Percentiles rank a stretch among this genome's conserved stretches.
These are phyloP conservation scores for Scaptomyza tumidula DNA, from an alignment of 2,888 invertebrate genomes.

Conservation along the genomic window DNA sequence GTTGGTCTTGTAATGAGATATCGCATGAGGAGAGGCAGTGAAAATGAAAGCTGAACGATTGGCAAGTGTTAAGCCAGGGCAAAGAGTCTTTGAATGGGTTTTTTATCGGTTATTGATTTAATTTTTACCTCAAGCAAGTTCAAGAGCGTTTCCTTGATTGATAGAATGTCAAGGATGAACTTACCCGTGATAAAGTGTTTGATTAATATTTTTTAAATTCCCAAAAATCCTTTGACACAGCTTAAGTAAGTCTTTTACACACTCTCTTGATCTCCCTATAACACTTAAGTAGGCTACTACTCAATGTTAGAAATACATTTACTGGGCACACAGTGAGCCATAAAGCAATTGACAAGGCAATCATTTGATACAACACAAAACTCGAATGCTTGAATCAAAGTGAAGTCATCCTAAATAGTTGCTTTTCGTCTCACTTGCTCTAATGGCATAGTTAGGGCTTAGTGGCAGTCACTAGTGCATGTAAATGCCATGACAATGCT, in stretches of 20 bases:
- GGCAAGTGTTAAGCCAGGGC: slow-evolving; percentile 16
- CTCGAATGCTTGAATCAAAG: slow-evolving; percentile 63
- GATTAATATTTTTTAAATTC: neutral
- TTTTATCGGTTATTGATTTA: slow-evolving; percentile 19
- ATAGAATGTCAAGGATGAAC: neutral
- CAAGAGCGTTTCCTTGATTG: neutral
- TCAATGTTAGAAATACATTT: slow-evolving; percentile 58
- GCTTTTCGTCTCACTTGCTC: slow-evolving; percentile 35
- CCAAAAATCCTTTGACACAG: neutral
- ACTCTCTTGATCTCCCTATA: slow-evolving; percentile 14
- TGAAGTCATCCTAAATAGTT: slow-evolving; percentile 48
- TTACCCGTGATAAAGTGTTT: neutral
- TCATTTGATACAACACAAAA: slow-evolving; percentile 63
- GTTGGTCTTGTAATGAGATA: slow-evolving; percentile 78
- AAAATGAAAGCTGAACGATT: slow-evolving; percentile 4
- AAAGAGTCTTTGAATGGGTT: slow-evolving; percentile 17
- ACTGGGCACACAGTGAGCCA: slow-evolving; percentile 70
- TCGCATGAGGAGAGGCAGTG: slow-evolving; percentile 29
- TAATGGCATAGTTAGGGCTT: slow-evolving; percentile 57
- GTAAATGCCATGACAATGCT: slow-evolving; percentile 78
- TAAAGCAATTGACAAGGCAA: slow-evolving; percentile 78
- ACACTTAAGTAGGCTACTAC: slow-evolving; percentile 34
- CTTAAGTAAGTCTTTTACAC: neutral
- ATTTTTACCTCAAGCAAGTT: slow-evolving; percentile 2
- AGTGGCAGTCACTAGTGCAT: slow-evolving; percentile 75